A percentile compares a stretch with the other conserved stretches of the same genome.
phyloP scores from a whole-genome alignment of 2,888 invertebrate genomes.

The Drosophila mercatorum region DNA sequence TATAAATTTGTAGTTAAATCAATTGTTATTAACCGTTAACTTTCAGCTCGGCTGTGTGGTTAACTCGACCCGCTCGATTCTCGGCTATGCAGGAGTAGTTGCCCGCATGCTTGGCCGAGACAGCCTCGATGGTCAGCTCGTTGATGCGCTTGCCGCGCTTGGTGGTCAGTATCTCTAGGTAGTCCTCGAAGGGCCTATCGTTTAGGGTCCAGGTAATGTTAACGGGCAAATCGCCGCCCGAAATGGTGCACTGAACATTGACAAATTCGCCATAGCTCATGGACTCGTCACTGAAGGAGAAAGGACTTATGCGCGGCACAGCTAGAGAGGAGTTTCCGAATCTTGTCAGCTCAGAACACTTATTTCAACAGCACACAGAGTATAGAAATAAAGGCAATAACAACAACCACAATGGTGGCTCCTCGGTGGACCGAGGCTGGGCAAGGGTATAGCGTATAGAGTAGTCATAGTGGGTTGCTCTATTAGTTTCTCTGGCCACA shows the following conservation, averaged over 20 bases:
- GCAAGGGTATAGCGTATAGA: neutral
- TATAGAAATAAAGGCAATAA: conserved; percentile 4
- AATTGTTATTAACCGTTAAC: conserved; percentile 87
- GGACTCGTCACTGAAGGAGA: conserved; percentile 90
- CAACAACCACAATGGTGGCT: conserved; percentile 17
- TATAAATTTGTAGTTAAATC: conserved; percentile 12
- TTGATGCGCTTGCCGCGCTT: conserved; percentile 86
- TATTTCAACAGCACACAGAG: conserved; percentile 44
- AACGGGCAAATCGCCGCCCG: conserved; percentile 87
- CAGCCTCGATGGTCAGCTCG: conserved; percentile 88
- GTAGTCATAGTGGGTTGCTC: neutral
- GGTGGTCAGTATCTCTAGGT: conserved; percentile 82
- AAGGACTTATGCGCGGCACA: conserved; percentile 90
- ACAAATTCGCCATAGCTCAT: conserved; percentile 88
- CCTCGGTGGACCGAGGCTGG: conserved; percentile 23
- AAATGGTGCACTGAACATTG: conserved; percentile 85
- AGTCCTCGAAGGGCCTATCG: conserved; percentile 84
- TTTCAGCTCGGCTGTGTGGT: conserved; percentile 89
- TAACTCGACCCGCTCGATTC: conserved; percentile 90
- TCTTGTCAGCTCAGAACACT: conserved; percentile 15
- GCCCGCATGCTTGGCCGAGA: conserved; percentile 89
- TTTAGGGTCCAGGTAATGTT: conserved; percentile 87
- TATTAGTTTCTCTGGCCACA: conserved; percentile 7
- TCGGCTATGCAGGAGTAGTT: conserved; percentile 91
- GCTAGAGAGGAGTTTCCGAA: conserved; percentile 84